These are phyloP conservation scores for Agonopterix heracliana DNA, from an alignment of 2,888 invertebrate species.

Conservation along the genomic window DNA sequence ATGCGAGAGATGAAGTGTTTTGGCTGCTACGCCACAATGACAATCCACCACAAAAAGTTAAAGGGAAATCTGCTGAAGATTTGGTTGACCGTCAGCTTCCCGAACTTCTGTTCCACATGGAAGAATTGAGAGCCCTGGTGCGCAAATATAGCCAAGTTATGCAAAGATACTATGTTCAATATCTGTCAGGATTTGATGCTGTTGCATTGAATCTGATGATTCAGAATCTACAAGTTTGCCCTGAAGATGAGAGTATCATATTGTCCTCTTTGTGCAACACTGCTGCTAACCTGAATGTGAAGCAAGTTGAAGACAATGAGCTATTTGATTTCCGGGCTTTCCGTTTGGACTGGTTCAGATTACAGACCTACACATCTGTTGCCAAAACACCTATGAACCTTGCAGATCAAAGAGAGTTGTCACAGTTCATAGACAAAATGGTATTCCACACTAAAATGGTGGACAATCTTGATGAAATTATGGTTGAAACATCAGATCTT, in stretches of 20 bases:
- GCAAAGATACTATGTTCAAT: constrained; percentile 98
- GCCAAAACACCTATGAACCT: constrained; percentile 87
- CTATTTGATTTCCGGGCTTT: constrained; percentile 96
- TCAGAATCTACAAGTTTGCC: constrained; percentile 88
- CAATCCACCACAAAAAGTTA: constrained; percentile 93
- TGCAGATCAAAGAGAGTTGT: constrained; percentile 89
- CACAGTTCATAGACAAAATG: constrained; percentile 94
- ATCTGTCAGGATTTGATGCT: constrained; percentile 96
- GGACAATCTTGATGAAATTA: constrained; percentile 96
- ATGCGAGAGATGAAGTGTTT: constrained; percentile 96
- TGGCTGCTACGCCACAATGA: constrained; percentile 98
- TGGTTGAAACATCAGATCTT: constrained; percentile 97
- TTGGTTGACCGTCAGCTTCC: constrained; percentile 96
- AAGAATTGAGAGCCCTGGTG: constrained; percentile 95
- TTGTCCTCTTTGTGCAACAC: constrained; percentile 94
- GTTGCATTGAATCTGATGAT: constrained; percentile 91
- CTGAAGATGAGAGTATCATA: constrained; percentile 97
- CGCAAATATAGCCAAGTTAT: constrained; percentile 97
- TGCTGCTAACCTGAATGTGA: constrained; percentile 89
- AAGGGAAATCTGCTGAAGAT: constrained; percentile 93
- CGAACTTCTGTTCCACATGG: constrained; percentile 98
- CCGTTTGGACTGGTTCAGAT: constrained; percentile 96
- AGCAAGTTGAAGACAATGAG: constrained; percentile 97
- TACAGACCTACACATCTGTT: constrained; percentile 95
- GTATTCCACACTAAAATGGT: constrained; percentile 99